Base-by-base conservation (phyloP, 2,797 vertebrate genomes). In the Catostomus latipinnis region DNA sequence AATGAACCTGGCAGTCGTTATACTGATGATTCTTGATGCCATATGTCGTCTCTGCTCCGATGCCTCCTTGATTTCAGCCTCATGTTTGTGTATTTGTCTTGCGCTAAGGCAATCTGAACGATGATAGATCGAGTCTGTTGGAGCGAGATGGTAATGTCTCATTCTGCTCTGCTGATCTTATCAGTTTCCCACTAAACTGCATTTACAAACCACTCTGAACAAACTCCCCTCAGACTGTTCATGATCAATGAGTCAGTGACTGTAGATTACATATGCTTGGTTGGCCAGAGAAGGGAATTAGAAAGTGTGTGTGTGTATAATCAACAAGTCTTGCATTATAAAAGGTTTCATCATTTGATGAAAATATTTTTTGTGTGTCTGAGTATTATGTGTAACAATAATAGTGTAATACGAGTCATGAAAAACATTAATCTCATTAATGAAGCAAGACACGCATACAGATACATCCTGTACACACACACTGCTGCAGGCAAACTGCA, bases 111-210 rank as follows among this genome's bases (percentile, higher is more conserved):
- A 76, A 7, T 49, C 54, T 77, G 81, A 73, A 67, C 8, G 13
- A 62, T 84, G 84, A 83, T 80, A 71, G 71, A 83, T 80, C 16
- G 71, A 13, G 14, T 78, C 68, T 43, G 10, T 68, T 12, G 48
- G 52, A 73, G 74, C 4, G 34, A 46, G 5, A n/a, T 57, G 54
- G 7, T 14, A 46, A 66, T 83, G 74, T 71, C 76, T 71, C 71
- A 66, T 56, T 22, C 68, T 54, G 71, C 83, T 76, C n/a, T 50
- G 76, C 58, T 63, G 14, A 54, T 45, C 50, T 81, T 82, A 83
- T 78, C 75, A 57, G 14, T 83, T 85, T 73, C 62, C 5, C 13
- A n/a, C 48, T 34, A 34, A 34, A 34, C 34, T 34, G 34, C 34
- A 34, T 74, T 50, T 63, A 14, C 72, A 65, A 9, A 67, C 52